Base-by-base conservation (phyloP, 1,140 invertebrate species). In the Aphis gossypii region DNA sequence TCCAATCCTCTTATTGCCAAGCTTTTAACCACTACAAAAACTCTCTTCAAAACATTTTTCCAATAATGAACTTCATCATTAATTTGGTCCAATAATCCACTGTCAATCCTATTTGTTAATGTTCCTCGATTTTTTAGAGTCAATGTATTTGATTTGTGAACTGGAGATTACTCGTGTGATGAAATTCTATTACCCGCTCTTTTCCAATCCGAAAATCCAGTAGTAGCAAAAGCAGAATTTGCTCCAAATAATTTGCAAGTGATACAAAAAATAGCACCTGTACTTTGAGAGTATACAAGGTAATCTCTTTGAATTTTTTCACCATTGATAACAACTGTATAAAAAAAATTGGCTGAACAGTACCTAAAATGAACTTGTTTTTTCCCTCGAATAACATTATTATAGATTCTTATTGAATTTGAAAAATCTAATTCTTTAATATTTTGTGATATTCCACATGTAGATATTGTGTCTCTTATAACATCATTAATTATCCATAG, bases 11-110 rank as follows among this genome's bases (percentile, higher is more conserved):
- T 51, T 23, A 90, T 90, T 35, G 46, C 30, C 51, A 90, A 54
- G 7, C 35, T 54, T 90, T 90, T 90, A 21, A 90, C 88, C 23
- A 90, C 88, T 90, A 54, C 48, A n/a, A 88, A 30, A 9, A 88
- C 48, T 88, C 46, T 88, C 14, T 48, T 88, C 30, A 88, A 88
- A 89, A 89, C 46, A 89, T 35, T 35, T 51, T 89, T 89, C 88
- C 48, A 89, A 54, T 89, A 89, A 23, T 89, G 20, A 56, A 89
- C 51, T 89, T 54, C 88, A 89, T n/a, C 21, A 35, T 89, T 35
- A 14, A 89, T 54, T 90, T 90, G 51, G 3, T 18, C n/a, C n/a
- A 90, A 30, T 54, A 90, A 54, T 54, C 51, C 25, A 60, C n/a
- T 90, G 51, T 60, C 88, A 90, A 60, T 90, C 9, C 86, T 46